phyloP scores from a whole-genome alignment of 2,113 vertebrate species.

The Tachycineta bicolor region DNA sequence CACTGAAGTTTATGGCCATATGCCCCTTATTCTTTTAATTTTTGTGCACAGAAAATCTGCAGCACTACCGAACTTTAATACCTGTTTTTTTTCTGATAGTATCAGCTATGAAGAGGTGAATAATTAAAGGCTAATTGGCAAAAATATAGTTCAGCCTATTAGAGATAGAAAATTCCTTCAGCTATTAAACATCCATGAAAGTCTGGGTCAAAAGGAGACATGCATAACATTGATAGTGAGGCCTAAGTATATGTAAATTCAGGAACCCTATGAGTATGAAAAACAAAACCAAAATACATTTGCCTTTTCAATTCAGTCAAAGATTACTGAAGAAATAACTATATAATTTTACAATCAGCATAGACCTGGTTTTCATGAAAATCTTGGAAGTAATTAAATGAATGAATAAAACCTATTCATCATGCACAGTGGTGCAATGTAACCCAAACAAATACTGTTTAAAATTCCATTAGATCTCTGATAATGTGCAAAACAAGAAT shows the following conservation, averaged over 20 bases:
- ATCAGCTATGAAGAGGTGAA: background rate
- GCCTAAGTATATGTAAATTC: background rate
- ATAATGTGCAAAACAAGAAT: conserved; percentile 3
- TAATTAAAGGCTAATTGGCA: background rate
- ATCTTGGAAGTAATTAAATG: background rate
- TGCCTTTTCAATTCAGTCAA: background rate
- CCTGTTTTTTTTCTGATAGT: background rate
- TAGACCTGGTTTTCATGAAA: background rate
- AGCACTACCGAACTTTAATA: background rate
- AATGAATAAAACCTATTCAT: background rate
- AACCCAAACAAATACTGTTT: background rate
- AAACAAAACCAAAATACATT: background rate
- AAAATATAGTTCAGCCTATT: background rate
- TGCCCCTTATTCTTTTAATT: background rate
- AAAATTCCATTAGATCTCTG: background rate
- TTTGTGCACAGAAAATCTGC: background rate
- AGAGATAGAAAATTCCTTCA: background rate
- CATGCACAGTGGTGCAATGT: background rate
- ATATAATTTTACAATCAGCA: background rate
- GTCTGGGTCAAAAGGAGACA: background rate
- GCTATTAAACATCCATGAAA: background rate
- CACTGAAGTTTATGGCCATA: background rate
- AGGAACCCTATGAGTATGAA: background rate
- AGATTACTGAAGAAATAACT: background rate
- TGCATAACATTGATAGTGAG: background rate